Base-by-base conservation (phyloP, 2,113 vertebrate genomes). In the Hippocampus abdominalis region DNA sequence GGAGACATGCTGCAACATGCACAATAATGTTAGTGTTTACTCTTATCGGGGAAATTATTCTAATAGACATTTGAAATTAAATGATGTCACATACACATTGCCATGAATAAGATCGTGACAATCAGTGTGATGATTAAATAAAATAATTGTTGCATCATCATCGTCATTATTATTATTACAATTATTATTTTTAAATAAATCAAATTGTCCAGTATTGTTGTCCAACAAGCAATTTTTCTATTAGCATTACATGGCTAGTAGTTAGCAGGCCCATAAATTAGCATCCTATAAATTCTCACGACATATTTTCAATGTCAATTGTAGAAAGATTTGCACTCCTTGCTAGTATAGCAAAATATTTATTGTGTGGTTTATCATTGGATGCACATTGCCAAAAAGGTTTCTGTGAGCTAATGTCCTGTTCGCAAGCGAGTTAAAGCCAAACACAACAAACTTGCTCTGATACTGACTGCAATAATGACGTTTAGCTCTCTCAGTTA, bases 1-100 rank as follows among this genome's bases (percentile, higher is more conserved):
- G 46, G 46, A 46, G 32, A 51, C 25, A 51, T 66, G 65, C 65
- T 66, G 46, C 65, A 66, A 49, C 61, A 12, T 23, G 8, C 36
- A 42, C 21, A n/a, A 20, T 23, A 8, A 40, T 42, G 8, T 63
- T 63, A 29, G 25, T 42, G 20, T 40, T 21, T 63, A 16, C 61
- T 63, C 20, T 42, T 42, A 1, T 21, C 7, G 11, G 36, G 20
- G 23, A 57, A 63, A 40, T 12, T 5, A 40, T 36, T 3, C 0
- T 10, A 39, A 7, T 27, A 18, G 56, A 29, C 15, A 59, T 59
- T 27, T 59, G 18, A 29, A 59, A 59, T 15, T 5, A 27, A 59
- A 29, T 29, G 56, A 59, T 59, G 25, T 59, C 25, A 6, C 25
- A 29, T 59, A 29, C 8, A 59, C 25, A 18, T 59, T 59, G 56